A percentile compares a stretch with the other conserved stretches of the same genome.
phyloP scores from a whole-genome alignment of 2,797 vertebrate genomes.

The Sebastes reedi region DNA sequence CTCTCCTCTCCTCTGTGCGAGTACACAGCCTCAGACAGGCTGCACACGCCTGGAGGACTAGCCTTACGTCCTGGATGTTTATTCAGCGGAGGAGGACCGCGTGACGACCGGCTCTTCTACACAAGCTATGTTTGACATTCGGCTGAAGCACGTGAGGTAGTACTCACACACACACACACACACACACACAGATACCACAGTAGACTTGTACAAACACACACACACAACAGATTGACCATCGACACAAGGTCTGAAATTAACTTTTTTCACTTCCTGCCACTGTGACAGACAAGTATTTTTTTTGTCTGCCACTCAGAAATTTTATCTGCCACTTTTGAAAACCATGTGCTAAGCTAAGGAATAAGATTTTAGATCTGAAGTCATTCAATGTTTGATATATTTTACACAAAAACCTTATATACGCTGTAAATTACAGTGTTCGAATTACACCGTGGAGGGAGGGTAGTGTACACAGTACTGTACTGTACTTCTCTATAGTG shows the following conservation, averaged over 20 bases:
- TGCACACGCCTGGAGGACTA: constrained; percentile 25
- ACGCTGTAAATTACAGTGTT: no score
- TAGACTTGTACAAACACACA: not conserved
- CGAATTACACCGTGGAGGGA: no score
- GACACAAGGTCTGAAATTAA: not conserved
- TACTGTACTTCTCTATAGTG: no score
- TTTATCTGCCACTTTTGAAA: no score
- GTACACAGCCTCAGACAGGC: constrained; percentile 23
- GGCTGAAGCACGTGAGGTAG: not conserved
- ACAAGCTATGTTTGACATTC: constrained; percentile 14
- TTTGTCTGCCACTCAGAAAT: no score
- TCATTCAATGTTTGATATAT: no score
- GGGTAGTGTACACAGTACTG: no score
- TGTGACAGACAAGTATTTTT: no score
- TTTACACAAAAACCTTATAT: no score
- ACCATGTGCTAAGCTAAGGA: no score
- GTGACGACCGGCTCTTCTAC: constrained; percentile 10
- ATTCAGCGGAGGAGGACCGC: constrained; percentile 24
- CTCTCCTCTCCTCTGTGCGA: not conserved
- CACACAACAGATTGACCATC: not conserved
- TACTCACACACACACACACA: not conserved
- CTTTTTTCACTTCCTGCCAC: no score
- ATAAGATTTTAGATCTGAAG: no score
- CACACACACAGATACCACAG: not conserved
- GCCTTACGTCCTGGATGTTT: constrained; percentile 35